Percentiles rank a stretch among this genome's conserved stretches.
Conservation (phyloP, 2,888 invertebrate genomes). For the Seira musarum region DNA sequence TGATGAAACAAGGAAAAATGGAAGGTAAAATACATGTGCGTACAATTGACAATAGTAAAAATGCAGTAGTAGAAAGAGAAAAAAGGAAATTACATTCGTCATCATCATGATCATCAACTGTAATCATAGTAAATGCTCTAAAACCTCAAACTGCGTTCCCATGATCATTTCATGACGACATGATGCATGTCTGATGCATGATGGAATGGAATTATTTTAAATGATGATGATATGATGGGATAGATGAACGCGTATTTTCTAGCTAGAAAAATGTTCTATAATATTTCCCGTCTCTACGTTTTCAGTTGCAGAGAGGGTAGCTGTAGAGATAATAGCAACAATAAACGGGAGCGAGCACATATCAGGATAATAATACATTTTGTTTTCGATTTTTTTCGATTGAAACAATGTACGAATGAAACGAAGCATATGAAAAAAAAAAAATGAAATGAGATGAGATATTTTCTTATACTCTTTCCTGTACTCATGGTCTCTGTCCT, state of each 20-base stretch:
- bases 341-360: neutral
- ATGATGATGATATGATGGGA: constrained; percentile 20
- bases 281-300: neutral
- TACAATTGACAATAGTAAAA: neutral
- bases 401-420: neutral
- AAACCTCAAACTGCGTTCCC: constrained; percentile 45
- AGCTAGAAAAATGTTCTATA: neutral
- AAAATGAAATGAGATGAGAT: neutral
- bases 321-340: constrained; percentile 19
- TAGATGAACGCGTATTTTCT: constrained; percentile 22
- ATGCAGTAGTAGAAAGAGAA: neutral
- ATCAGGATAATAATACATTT: neutral
- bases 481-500: neutral
- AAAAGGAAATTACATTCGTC: neutral
- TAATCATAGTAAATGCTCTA: constrained; percentile 1
- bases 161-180: constrained; percentile 22
- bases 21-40: too few species aligned
- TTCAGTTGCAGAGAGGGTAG: neutral
- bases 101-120: neutral
- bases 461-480: constrained; percentile 18
- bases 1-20: too few species aligned
- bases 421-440: neutral
- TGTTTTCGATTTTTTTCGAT: neutral
- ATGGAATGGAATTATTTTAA: constrained; percentile 32
- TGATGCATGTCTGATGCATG: constrained; percentile 30